phyloP scores from a whole-genome alignment of 1,140 invertebrate genomes.

The Drosophila tropicalis region DNA sequence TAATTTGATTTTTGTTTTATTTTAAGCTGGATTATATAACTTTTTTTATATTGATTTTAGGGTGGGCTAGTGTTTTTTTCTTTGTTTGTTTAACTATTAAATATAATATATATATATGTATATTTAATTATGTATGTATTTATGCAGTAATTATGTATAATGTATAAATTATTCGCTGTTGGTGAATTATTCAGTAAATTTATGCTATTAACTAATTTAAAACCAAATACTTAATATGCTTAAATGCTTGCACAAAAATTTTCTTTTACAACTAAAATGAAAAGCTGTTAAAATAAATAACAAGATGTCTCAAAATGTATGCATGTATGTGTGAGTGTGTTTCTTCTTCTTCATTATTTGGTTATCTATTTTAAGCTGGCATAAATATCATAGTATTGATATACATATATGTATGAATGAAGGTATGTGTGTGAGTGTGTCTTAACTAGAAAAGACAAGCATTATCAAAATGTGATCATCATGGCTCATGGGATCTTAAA shows the following conservation, averaged over 20 bases:
- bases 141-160: neutral
- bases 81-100: constrained; percentile 8
- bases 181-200: constrained; percentile 63
- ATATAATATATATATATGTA: neutral
- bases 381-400: constrained; percentile 2
- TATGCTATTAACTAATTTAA: constrained; percentile 35
- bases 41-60: neutral
- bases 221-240: constrained; percentile 51
- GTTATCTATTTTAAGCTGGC: constrained; percentile 8
- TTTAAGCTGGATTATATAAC: neutral
- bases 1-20: neutral
- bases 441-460: neutral
- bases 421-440: neutral
- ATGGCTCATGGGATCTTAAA: no score
- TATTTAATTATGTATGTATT: neutral
- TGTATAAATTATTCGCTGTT: constrained; percentile 73
- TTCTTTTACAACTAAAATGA: constrained; percentile 58
- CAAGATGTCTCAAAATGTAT: constrained; percentile 60
- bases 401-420: neutral
- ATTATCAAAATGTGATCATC: neutral
- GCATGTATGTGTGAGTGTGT: constrained; percentile 45
- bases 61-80: constrained; percentile 6
- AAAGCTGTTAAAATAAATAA: constrained; percentile 70
- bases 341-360: neutral
- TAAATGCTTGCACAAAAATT: constrained; percentile 65